Evolutionary conservation across 2,797 vertebrate genomes (phyloP).

Genomic region (Mus caroli): DNA sequence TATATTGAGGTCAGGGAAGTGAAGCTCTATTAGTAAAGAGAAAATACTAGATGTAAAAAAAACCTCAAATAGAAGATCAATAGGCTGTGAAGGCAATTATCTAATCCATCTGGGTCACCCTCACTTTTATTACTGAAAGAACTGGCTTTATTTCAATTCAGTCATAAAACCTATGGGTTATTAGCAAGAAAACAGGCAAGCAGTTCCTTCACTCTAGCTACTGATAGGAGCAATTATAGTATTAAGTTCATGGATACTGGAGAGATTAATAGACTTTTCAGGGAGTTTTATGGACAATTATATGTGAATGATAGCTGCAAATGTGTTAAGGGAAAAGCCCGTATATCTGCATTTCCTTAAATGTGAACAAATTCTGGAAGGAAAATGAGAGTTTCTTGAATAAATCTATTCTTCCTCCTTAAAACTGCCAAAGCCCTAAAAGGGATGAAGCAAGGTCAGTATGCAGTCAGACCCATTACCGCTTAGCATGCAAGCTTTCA

Average conservation of each 20-base stretch:
- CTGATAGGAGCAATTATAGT: slow-evolving; percentile 86
- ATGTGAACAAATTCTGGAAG: slow-evolving; percentile 84
- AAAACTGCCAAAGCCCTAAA: slow-evolving; percentile 83
- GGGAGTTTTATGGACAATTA: slow-evolving; percentile 85
- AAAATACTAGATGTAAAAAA: slow-evolving; percentile 75
- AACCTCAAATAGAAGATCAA: slow-evolving; percentile 83
- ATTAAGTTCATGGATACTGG: slow-evolving; percentile 83
- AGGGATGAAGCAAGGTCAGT: slow-evolving; percentile 82
- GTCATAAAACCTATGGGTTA: slow-evolving; percentile 83
- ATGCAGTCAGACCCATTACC: slow-evolving; percentile 80
- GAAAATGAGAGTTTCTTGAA: slow-evolving; percentile 81
- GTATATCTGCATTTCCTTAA: slow-evolving; percentile 85
- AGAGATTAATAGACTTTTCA: slow-evolving; percentile 88
- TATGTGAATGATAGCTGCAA: slow-evolving; percentile 86
- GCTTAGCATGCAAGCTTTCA: slow-evolving; percentile 87
- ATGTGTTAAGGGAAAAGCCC: slow-evolving; percentile 76
- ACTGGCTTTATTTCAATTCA: slow-evolving; percentile 83
- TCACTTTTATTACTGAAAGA: slow-evolving; percentile 82
- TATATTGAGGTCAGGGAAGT: not conserved
- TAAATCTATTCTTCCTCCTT: slow-evolving; percentile 85
- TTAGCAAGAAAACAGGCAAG: slow-evolving; percentile 86
- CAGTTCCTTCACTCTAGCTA: slow-evolving; percentile 81
- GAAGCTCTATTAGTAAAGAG: slow-evolving; percentile 67
- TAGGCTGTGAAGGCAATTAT: slow-evolving; percentile 83
- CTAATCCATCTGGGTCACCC: slow-evolving; percentile 81